These are phyloP conservation scores for Falco biarmicus DNA, from an alignment of 2,797 vertebrate genomes.

Conservation along the genomic window DNA sequence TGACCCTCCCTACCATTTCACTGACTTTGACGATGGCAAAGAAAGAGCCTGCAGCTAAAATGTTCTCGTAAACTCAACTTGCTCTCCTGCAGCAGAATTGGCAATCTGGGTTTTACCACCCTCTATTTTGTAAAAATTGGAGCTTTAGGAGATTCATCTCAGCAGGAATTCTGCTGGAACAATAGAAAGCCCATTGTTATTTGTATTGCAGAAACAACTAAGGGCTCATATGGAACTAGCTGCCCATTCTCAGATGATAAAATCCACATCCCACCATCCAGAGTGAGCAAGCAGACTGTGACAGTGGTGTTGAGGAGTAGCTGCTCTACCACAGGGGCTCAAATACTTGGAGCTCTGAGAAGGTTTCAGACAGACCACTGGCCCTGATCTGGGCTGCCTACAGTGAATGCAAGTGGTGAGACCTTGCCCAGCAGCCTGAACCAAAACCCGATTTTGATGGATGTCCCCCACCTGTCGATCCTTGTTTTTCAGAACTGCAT, in stretches of 20 bases:
- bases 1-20: neutral
- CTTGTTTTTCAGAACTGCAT: neutral
- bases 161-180: neutral
- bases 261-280: neutral
- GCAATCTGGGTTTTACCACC: neutral
- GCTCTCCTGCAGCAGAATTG: neutral
- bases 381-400: neutral
- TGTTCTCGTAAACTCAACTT: neutral
- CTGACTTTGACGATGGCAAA: neutral
- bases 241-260: neutral
- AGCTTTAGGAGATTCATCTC: neutral
- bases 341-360: neutral
- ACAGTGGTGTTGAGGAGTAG: neutral
- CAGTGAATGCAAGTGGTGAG: neutral
- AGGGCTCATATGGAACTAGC: neutral
- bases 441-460: neutral
- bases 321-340: neutral
- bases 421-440: neutral
- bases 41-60: neutral
- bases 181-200: neutral
- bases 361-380: neutral
- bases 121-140: neutral
- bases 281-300: neutral
- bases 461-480: fast-evolving
- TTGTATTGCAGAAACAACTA: neutral